Base-by-base conservation (phyloP, 2,797 vertebrate species). In the Dendrocincla fuliginosa region DNA sequence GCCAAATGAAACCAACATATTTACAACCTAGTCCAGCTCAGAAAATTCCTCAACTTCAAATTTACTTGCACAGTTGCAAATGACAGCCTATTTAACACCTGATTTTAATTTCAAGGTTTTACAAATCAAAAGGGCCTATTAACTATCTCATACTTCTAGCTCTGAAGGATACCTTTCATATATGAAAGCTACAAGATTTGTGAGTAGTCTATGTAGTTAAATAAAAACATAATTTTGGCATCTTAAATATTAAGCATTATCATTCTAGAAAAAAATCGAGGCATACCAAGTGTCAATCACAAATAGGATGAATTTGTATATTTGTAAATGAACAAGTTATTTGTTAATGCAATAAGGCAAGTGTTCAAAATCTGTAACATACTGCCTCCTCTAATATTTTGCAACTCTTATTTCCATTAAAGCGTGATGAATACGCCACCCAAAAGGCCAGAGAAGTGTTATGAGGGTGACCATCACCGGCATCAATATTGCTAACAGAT, bases 271-370 rank as follows among this genome's bases (percentile, higher is more conserved):
- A 95, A 83, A 83, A 93, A 68, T 4, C 37, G 49, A 83, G 61
- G 46, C n/a, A 53, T 56, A 83, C 19, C 27, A 82, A 85, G 33
- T 82, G 84, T 68, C 95, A 69, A 32, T 86, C 90, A 96, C 69
- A 88, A 85, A 92, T 64, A 59, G 35, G 68, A 93, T 93, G 68
- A 81, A 84, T 90, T 95, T 92, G 22, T 93, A 19, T 81, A 74
- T 93, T 94, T 97, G 78, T 91, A 97, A 97, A 97, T 92, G 94
- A 97, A 89, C 84, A 92, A 44, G 67, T 71, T 95, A 71, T 92
- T 94, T 96, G 71, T 93, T 95, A 96, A 95, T 95, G 84, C 52
- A 80, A 16, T 71, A 95, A 92, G 55, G 81, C 27, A 59, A 94
- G 73, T 82, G 90, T 60, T 55, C 52, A 56, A 96, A 92, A 95